These are phyloP conservation scores for Anthopleura sola DNA, from an alignment of 64 coral and sea anemone species.

Conservation along the genomic window DNA sequence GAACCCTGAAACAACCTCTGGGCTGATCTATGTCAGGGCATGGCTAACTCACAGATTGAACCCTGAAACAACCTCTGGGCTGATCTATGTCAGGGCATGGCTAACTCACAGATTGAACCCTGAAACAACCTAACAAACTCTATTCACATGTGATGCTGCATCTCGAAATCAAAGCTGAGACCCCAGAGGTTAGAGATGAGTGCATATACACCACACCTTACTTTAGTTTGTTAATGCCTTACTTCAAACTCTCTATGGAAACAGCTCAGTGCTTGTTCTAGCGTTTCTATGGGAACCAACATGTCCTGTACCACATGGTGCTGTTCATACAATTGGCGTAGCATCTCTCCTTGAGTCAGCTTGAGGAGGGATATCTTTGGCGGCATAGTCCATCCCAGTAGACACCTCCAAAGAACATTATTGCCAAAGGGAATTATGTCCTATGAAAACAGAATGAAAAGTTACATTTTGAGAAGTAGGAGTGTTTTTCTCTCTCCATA, in stretches of 20 bases:
- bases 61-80: no score
- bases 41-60: no score
- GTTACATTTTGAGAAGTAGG: background rate
- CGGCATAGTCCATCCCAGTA: slow-evolving; percentile 63
- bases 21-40: no score
- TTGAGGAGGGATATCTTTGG: slow-evolving; percentile 70
- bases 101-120: no score
- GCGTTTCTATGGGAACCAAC: slow-evolving; percentile 50
- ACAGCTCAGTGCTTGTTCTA: slow-evolving; percentile 47
- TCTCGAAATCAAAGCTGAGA: no score
- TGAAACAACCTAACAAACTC: no score
- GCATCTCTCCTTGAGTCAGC: slow-evolving; percentile 52
- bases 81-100: no score
- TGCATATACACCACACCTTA: no score
- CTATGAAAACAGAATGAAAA: slow-evolving; percentile 22
- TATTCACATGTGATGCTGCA: no score
- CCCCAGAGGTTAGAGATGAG: no score
- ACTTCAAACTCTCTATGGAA: slow-evolving; percentile 63
- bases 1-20: no score
- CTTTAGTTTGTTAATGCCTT: background rate
- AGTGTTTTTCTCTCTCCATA: no score
- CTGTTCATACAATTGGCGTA: slow-evolving; percentile 46
- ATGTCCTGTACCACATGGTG: slow-evolving; percentile 72
- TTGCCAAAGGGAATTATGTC: slow-evolving; percentile 73
- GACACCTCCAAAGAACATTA: slow-evolving; percentile 42